Evolutionary conservation across 1,140 invertebrate species (phyloP), one percentile per base, ranked within the genome.

Genomic region (Neuroterus valhalla): DNA sequence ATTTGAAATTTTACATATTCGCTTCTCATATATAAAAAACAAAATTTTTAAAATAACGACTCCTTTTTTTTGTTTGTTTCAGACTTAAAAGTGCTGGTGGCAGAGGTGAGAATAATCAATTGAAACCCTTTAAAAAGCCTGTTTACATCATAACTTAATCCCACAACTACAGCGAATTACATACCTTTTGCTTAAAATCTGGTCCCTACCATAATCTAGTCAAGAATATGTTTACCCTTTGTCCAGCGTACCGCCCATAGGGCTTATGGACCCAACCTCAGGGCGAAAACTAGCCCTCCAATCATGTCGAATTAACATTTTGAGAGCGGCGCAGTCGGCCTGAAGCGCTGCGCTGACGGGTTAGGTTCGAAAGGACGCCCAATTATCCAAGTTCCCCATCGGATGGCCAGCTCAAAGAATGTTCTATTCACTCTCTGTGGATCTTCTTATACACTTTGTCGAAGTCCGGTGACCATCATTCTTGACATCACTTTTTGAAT

Each of bases 21-120:
- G n/a, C n/a, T n/a, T n/a, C 6, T 38, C 10, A 38, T 38, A 26
- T 55, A 23, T 21, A 55, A 23, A 46, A 46, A 15, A n/a, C 14
- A 1, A 5, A 11, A 52, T 12, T 52, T 26, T 4, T 31, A 14
- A 23, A 26, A 3, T 31, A 62, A 26, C 2, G 11, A 62, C 19
- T 14, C 52, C 48, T 71, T 38, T 74, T 19, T 71, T 77, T 75
- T 80, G 70, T 87, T 66, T 87, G 85, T 88, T 88, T 70, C 85
- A 88, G 87, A 79, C 78, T 89, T 71, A 89, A 89, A 75, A 89
- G 86, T 75, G 81, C 86, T 6, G 82, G 85, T 71, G 87, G 87
- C 80, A 86, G 87, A 89, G 89, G 88, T 88, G 81, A 87, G 84
- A 52, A 76, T 67, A 48, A 52, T 52, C 19, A 21, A 12, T 21